Conservation (phyloP, 2,113 vertebrate species). For the Aptenodytes patagonicus region DNA sequence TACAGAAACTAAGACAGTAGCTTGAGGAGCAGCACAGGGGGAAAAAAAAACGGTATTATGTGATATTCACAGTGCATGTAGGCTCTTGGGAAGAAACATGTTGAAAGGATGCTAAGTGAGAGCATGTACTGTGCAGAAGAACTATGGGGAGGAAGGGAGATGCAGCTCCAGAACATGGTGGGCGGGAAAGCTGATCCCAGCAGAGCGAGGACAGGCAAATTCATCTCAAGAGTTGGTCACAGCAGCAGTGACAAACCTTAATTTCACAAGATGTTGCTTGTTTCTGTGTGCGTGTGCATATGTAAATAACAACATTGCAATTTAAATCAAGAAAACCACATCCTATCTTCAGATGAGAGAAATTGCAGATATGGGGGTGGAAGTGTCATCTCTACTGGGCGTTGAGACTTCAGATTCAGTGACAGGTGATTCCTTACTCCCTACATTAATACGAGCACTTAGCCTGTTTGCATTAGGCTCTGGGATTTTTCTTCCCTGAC, state of each 20-base stretch:
- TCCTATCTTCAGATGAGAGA: neutral
- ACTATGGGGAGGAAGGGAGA: neutral
- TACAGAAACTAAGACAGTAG: neutral
- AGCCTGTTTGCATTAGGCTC: neutral
- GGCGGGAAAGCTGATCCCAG: neutral
- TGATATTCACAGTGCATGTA: neutral
- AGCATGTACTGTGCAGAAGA: neutral
- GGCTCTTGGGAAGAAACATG: neutral
- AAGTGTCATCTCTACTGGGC: neutral
- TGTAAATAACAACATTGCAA: neutral
- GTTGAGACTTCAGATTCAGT: neutral
- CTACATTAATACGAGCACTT: neutral
- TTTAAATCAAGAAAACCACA: neutral
- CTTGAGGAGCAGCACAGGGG: neutral
- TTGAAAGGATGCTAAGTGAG: neutral
- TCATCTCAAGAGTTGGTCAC: neutral
- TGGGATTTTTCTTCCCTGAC: neutral
- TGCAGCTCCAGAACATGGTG: neutral
- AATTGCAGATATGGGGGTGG: neutral
- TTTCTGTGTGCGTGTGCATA: neutral
- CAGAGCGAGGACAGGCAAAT: neutral
- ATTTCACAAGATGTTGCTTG: neutral
- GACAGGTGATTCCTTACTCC: slow-evolving; percentile 13
- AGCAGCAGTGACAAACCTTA: neutral
- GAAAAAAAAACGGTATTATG: neutral